Evolutionary conservation across 2,797 vertebrate species (phyloP).

Genomic region (Masticophis lateralis): DNA sequence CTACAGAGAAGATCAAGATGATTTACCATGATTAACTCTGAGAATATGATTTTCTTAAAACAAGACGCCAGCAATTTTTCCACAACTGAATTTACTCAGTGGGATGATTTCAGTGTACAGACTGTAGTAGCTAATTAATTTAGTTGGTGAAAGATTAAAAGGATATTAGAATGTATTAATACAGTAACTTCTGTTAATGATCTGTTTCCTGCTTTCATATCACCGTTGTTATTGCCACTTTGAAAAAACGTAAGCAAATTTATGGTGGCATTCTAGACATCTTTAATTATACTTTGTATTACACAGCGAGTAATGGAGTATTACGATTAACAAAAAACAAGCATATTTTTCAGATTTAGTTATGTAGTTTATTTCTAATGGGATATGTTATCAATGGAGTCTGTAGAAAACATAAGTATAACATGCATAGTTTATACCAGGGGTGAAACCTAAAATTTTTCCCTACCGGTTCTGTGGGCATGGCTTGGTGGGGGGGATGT

Average conservation of each 20-base stretch:
- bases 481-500: too few species aligned
- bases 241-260: conserved; percentile 60
- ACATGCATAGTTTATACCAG: too few species aligned
- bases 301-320: conserved; percentile 44
- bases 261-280: conserved; percentile 28
- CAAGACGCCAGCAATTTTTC: conserved; percentile 5
- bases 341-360: conserved; percentile 37
- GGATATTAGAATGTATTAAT: conserved; percentile 52
- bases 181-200: conserved; percentile 58
- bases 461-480: too few species aligned
- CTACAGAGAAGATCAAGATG: conserved; percentile 5
- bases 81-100: conserved; percentile 17
- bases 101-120: conserved; percentile 32
- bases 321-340: conserved; percentile 36
- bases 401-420: neutral
- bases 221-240: conserved; percentile 57
- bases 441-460: too few species aligned
- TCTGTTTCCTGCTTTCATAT: conserved; percentile 49
- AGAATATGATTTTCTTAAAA: conserved; percentile 25
- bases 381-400: neutral
- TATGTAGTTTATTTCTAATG: neutral
- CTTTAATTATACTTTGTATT: neutral
- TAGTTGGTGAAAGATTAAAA: conserved; percentile 57
- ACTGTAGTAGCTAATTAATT: conserved; percentile 48
- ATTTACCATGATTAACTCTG: conserved; percentile 2